Conservation (phyloP, 2,113 vertebrate genomes). For the Cynoglossus semilaevis region DNA sequence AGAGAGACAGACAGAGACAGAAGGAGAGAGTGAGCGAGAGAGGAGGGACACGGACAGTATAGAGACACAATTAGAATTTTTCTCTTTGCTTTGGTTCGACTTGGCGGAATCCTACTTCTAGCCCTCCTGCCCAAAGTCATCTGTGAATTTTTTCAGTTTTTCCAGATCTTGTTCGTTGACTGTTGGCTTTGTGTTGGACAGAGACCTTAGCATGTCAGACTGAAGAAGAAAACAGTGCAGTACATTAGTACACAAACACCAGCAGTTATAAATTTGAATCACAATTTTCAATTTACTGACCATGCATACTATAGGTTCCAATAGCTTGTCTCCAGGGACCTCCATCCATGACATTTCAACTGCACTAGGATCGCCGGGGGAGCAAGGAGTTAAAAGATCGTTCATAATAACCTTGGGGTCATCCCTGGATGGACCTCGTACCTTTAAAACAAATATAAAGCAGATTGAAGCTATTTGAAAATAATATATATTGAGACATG, state of each 20-base stretch:
- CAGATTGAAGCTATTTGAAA: not conserved
- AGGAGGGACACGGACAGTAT: constrained; percentile 33
- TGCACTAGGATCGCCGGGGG: constrained; percentile 88
- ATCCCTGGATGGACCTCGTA: constrained; percentile 80
- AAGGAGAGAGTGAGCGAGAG: constrained; percentile 29
- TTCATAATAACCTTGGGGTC: constrained; percentile 78
- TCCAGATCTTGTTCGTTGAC: constrained; percentile 94
- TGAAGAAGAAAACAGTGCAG: constrained; percentile 52
- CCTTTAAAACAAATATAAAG: constrained; percentile 66
- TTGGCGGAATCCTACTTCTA: constrained; percentile 68
- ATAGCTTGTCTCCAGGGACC: constrained; percentile 88
- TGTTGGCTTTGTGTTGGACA: constrained; percentile 87
- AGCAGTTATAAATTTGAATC: not conserved
- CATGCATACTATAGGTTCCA: constrained; percentile 90
- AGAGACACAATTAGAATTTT: constrained; percentile 62
- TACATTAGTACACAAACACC: not conserved
- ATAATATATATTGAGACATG: not conserved
- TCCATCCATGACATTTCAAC: constrained; percentile 97
- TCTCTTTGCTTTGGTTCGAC: constrained; percentile 63
- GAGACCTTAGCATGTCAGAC: constrained; percentile 89
- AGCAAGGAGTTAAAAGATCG: constrained; percentile 91
- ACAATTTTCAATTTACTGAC: constrained; percentile 66
- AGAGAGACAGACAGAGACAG: constrained; percentile 19
- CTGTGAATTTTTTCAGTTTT: constrained; percentile 96
- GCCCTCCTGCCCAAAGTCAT: constrained; percentile 98